Evolutionary conservation across 2,888 invertebrate species (phyloP), one percentile per base, ranked within the genome.

Genomic region (Clostera curtula): DNA sequence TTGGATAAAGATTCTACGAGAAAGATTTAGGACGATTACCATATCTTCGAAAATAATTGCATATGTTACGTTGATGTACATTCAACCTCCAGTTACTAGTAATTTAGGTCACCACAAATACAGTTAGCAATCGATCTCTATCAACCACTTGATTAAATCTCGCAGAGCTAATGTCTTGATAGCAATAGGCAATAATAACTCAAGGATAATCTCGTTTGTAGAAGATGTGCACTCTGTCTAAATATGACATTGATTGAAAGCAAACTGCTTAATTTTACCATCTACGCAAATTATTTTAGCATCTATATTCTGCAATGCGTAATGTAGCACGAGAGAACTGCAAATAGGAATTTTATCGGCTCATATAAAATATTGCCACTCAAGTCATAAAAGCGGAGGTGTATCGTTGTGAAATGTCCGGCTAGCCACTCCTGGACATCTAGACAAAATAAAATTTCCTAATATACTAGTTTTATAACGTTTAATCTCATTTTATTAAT

Each of bases 141-240:
- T 56, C 54, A 55, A 46, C 54, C 64, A 65, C 68, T 74, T 57
- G 64, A 71, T 67, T 61, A 69, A 66, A 72, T 73, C 64, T 60
- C 56, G 28, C 50, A 57, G 51, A 62, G 61, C 53, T 56, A 63
- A 63, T 54, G 60, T 64, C 57, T 54, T 62, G 62, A 63, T 67
- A 65, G 45, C 52, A 34, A 27, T 49, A 49, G 53, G 57, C 63
- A 60, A 64, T 62, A 64, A 64, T 60, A 55, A 55, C 56, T 61
- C 59, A 65, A 71, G 68, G 66, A 68, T 71, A 62, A 64, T 59
- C 61, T 49, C 48, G 49, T 56, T 61, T 55, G 49, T 51, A 49
- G 46, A 43, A 37, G 38, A 51, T 56, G 40, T 57, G 52, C 52
- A 56, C 49, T 46, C 43, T 37, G 38, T 30, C 42, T 31, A 31